phyloP scores from a whole-genome alignment of 1,140 invertebrate species.

The Drosophila pseudoobscura region DNA sequence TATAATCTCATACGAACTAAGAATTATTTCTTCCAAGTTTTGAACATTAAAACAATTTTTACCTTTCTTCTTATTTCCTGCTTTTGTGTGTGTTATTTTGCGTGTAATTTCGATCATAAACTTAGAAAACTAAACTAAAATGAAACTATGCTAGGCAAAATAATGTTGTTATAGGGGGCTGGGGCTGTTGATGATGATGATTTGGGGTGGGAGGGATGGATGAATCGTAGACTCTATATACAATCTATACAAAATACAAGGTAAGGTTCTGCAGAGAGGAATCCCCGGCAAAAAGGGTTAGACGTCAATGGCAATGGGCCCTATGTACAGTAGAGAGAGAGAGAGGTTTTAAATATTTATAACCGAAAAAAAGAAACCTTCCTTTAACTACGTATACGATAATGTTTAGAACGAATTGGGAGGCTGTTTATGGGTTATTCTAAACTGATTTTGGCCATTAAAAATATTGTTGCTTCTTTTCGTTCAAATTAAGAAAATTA shows the following conservation, averaged over 20 bases:
- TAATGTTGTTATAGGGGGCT: neutral
- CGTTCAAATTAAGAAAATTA: slow-evolving; percentile 15
- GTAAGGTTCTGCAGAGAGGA: slow-evolving; percentile 18
- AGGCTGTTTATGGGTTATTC: slow-evolving; percentile 17
- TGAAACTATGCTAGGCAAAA: slow-evolving; percentile 33
- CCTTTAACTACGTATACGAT: slow-evolving; percentile 25
- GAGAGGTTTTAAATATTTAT: slow-evolving; percentile 20
- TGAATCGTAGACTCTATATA: slow-evolving; percentile 34
- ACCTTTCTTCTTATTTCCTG: slow-evolving; percentile 4
- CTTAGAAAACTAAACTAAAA: slow-evolving; percentile 39
- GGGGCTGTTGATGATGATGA: slow-evolving; percentile 7
- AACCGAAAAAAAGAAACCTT: slow-evolving; percentile 26
- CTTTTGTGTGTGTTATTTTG: neutral
- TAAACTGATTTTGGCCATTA: slow-evolving; percentile 44
- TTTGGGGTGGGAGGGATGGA: neutral
- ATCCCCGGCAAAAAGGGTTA: too few relatives aligned
- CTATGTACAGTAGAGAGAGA: slow-evolving; percentile 34
- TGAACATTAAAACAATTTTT: slow-evolving; percentile 33
- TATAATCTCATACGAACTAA: slow-evolving; percentile 57
- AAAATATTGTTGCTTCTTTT: slow-evolving; percentile 37
- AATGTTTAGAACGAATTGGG: slow-evolving; percentile 37
- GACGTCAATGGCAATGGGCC: slow-evolving; percentile 7
- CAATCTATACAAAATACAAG: slow-evolving; percentile 56
- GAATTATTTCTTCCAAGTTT: slow-evolving; percentile 18
- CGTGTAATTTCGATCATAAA: slow-evolving; percentile 8